Conservation (phyloP, 2,113 vertebrate genomes). For the Fulmarus glacialis region DNA sequence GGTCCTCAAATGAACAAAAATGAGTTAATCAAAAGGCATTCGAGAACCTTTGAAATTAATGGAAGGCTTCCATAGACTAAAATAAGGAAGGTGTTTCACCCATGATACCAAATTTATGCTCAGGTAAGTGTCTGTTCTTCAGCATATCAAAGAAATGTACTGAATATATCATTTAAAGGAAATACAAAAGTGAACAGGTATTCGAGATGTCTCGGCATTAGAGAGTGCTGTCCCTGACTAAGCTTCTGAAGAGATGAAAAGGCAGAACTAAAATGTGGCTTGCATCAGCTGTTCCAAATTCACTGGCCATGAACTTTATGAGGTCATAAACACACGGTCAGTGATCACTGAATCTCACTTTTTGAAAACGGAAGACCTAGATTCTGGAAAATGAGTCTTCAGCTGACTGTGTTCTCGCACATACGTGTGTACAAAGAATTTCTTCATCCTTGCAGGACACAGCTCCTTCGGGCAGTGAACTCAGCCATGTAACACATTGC, state of each 20-base stretch:
- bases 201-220: accelerated
- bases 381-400: neutral
- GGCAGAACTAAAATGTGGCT: neutral
- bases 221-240: neutral
- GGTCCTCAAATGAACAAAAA: neutral
- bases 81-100: neutral
- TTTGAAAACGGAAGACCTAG: neutral
- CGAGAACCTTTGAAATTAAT: neutral
- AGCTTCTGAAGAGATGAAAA: neutral
- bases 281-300: neutral
- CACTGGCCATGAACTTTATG: neutral
- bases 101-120: neutral
- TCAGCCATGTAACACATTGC: neutral
- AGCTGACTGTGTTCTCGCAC: accelerated
- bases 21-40: neutral
- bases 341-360: neutral
- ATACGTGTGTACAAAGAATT: accelerated
- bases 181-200: neutral
- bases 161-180: neutral
- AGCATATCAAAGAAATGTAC: neutral
- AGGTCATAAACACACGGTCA: neutral
- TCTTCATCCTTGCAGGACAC: neutral
- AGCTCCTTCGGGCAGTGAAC: accelerated
- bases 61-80: neutral
- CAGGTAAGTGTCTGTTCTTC: neutral